These are phyloP conservation scores for Bombylius major DNA, from an alignment of 2,888 invertebrate genomes.

Conservation along the genomic window DNA sequence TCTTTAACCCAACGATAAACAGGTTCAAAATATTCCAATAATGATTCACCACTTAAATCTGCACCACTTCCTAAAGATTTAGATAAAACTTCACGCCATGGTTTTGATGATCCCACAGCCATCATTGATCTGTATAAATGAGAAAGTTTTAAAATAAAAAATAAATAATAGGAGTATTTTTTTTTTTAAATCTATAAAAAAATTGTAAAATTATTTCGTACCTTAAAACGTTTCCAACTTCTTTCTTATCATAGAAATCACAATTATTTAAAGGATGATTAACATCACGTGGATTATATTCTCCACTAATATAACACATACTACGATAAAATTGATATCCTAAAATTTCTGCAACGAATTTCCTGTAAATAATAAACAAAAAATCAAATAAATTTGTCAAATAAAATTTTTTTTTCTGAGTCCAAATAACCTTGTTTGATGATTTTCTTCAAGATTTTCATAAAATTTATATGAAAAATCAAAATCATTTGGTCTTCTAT, in stretches of 20 bases:
- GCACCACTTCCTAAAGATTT: neutral
- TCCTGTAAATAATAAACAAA: slow-evolving; percentile 36
- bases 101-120: slow-evolving; percentile 41
- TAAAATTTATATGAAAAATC: slow-evolving; percentile 63
- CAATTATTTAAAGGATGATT: slow-evolving; percentile 49
- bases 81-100: slow-evolving; percentile 53
- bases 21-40: slow-evolving; percentile 50
- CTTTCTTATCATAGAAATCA: slow-evolving; percentile 50
- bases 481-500: slow-evolving; percentile 47
- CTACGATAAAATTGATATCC: slow-evolving; percentile 50
- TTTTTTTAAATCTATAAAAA: slow-evolving; percentile 17
- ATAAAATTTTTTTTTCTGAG: slow-evolving; percentile 6
- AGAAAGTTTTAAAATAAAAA: slow-evolving; percentile 3
- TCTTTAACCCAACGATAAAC: slow-evolving; percentile 44
- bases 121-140: slow-evolving; percentile 37
- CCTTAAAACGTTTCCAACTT: slow-evolving; percentile 44
- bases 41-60: slow-evolving; percentile 40
- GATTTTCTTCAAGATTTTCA: slow-evolving; percentile 25
- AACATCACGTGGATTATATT: slow-evolving; percentile 44
- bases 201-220: too few species aligned
- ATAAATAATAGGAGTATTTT: neutral
- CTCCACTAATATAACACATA: slow-evolving; percentile 49
- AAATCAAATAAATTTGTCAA: too few species aligned
- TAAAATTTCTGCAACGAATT: slow-evolving; percentile 60
- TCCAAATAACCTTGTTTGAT: slow-evolving; percentile 20